Evolutionary conservation across 23 tunicate species (phyloP).

Genomic region (Trididemnum clinides): DNA sequence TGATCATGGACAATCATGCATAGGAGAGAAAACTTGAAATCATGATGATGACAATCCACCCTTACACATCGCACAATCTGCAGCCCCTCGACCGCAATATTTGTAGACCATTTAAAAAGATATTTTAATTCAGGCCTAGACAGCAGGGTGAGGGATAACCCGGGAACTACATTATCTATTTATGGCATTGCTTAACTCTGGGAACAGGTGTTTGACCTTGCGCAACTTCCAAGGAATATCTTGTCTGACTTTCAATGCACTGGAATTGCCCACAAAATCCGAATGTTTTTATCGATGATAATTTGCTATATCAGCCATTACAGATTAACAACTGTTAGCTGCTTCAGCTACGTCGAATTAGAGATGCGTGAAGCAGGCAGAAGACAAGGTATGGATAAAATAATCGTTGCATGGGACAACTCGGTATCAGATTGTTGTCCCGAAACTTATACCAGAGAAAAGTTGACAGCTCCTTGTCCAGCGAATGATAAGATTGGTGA

Average conservation of each 20-base stretch:
- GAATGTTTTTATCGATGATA: not conserved
- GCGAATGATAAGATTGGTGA: slow-evolving; percentile 8
- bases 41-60: slow-evolving; percentile 28
- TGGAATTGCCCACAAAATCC: slow-evolving; percentile 28
- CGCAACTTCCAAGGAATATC: too few relatives aligned
- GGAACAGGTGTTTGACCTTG: not conserved
- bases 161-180: slow-evolving; percentile 12
- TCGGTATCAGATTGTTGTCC: not conserved
- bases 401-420: slow-evolving; percentile 1
- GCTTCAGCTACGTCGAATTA: not conserved
- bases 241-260: slow-evolving; percentile 8
- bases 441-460: not conserved
- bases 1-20: slow-evolving; percentile 38
- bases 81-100: slow-evolving; percentile 33
- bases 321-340: slow-evolving; percentile 20
- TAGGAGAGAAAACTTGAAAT: not conserved
- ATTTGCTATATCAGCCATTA: slow-evolving; percentile 18
- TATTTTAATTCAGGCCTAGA: slow-evolving; percentile 13
- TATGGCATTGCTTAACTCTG: slow-evolving; percentile 14
- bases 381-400: not conserved
- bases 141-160: slow-evolving; percentile 38
- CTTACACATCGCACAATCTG: slow-evolving; percentile 38
- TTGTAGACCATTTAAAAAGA: not conserved
- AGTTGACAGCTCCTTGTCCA: not conserved
- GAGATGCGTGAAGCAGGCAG: not conserved